Evolutionary conservation across 2,113 vertebrate genomes (phyloP), one percentile per base, ranked within the genome.

Genomic region (Nestor notabilis): DNA sequence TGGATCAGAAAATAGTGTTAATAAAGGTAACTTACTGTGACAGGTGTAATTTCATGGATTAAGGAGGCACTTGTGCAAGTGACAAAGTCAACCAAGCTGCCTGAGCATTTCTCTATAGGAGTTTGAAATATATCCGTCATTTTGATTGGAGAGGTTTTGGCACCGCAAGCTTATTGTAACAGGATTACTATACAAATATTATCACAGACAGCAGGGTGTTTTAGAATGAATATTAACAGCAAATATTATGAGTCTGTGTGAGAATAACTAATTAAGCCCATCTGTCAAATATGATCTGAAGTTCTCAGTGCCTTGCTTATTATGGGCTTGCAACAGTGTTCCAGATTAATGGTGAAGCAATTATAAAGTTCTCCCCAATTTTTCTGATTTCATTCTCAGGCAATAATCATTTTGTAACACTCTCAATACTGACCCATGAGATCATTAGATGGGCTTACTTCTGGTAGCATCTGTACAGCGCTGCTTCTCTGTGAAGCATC

Each of bases 21-120:
- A 98, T 98, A 98, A 98, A 98, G 98, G 94, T 97, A 97, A 98
- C 96, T 98, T 97, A 56, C 97, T 98, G 98, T 98, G 98, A 98
- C 98, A 98, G 98, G 98, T 99, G 98, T 98, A 98, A 98, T 99
- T 99, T 98, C 97, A 97, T n/a, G 96, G 98, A 98, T 98, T 98
- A 98, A 94, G 97, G 92, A 97, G 95, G 87, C 93, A 95, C 90
- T 95, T 72, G 55, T 95, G 96, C 81, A 20, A 60, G 75, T 28
- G 83, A 85, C 72, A 87, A 71, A 55, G 15, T 39, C 13, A 83
- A 43, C 61, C 52, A 75, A 83, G 56, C 25, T 27, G 82, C 37
- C 58, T 35, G 52, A 58, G 43, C 47, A 1, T 70, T 50, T 58
- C 85, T 93, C 83, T 74, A 56, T 82, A 23, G 0, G 56, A 46